These are phyloP conservation scores for Noctua janthina DNA, from an alignment of 2,888 invertebrate genomes.

Conservation along the genomic window DNA sequence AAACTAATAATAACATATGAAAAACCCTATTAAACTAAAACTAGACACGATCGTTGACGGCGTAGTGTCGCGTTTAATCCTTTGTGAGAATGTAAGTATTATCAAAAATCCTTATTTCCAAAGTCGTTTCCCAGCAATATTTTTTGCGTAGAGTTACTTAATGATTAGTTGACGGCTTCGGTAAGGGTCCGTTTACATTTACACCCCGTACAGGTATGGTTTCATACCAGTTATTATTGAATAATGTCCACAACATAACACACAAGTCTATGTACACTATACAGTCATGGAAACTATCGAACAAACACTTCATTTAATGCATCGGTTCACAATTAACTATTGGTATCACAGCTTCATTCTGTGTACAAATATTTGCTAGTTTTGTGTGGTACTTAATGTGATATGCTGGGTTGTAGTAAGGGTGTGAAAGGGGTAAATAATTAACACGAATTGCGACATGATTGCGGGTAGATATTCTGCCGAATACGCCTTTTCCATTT, in stretches of 20 bases:
- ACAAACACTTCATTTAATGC: slow-evolving; percentile 48
- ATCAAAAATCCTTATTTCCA: no score
- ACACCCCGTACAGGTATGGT: no score
- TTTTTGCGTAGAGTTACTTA: no score
- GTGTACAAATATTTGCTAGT: slow-evolving; percentile 45
- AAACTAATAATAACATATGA: no score
- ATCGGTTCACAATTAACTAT: slow-evolving; percentile 49
- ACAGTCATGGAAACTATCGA: background rate
- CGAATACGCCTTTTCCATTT: background rate
- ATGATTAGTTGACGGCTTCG: no score
- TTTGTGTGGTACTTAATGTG: background rate
- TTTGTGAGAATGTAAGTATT: no score
- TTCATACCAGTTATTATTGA: background rate
- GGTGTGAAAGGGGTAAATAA: slow-evolving; percentile 8
- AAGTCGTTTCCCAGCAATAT: no score
- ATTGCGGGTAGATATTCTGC: background rate
- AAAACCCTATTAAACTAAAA: no score
- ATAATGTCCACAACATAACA: background rate
- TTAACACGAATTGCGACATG: background rate
- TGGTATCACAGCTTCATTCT: slow-evolving; percentile 31
- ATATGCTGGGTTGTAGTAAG: no score
- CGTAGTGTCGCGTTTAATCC: no score
- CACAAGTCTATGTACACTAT: background rate
- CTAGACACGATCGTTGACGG: no score
- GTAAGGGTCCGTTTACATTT: no score